phyloP scores from a whole-genome alignment of 2,888 invertebrate species.

The Cephus pygmeus region DNA sequence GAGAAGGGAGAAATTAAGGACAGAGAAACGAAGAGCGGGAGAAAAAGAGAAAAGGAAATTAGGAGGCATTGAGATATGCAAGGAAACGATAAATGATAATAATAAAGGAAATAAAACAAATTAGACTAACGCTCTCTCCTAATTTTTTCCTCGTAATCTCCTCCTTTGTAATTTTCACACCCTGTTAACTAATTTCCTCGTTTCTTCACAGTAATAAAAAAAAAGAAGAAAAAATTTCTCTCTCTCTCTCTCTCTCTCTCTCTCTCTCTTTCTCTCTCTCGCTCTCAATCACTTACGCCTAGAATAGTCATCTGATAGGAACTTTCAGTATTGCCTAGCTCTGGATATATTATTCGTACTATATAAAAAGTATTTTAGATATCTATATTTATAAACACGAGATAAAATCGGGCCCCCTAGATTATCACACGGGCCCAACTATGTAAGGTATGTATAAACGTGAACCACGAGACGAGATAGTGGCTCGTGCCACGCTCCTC shows the following conservation, averaged over 20 bases:
- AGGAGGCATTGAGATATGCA: not conserved
- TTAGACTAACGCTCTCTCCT: conserved; percentile 14
- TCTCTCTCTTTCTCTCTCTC: conserved; percentile 35
- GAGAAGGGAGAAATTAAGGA: not conserved
- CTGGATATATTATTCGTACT: conserved; percentile 62
- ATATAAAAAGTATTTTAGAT: conserved; percentile 39
- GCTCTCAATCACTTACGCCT: conserved; percentile 33
- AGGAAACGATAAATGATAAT: conserved; percentile 7
- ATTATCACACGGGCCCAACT: conserved; percentile 63
- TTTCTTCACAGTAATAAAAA: conserved; percentile 15
- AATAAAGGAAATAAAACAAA: conserved; percentile 16
- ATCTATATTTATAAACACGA: conserved; percentile 36
- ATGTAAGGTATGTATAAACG: conserved; percentile 28
- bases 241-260: conserved; percentile 23
- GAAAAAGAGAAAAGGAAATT: not conserved
- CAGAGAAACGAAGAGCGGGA: not conserved
- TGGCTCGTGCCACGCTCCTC: not conserved
- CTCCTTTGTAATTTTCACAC: conserved; percentile 19
- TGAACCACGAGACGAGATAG: conserved; percentile 25
- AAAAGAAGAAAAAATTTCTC: not conserved
- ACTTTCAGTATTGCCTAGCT: conserved; percentile 66
- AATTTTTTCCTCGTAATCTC: conserved; percentile 21
- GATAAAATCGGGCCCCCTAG: conserved; percentile 55
- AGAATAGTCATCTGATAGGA: conserved; percentile 65
- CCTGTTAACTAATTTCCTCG: conserved; percentile 26